Evolutionary conservation across 2,888 invertebrate genomes (phyloP).

Genomic region (Lottia gigantea): DNA sequence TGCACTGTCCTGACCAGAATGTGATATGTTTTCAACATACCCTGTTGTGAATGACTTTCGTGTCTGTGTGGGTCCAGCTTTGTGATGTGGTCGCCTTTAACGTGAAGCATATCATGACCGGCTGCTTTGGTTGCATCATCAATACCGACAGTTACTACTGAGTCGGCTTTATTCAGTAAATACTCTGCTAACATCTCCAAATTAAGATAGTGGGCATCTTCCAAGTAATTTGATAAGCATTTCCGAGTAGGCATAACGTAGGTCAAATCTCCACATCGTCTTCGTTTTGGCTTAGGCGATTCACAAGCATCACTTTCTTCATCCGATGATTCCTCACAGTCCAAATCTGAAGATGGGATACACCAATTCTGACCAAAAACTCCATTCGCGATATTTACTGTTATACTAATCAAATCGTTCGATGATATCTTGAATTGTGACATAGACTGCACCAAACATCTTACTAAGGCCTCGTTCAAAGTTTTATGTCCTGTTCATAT

Average conservation of each 20-base stretch:
- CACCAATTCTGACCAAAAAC: conserved; percentile 9
- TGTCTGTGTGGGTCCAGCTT: neutral
- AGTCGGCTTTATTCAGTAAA: neutral
- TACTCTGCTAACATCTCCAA: neutral
- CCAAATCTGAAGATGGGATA: neutral
- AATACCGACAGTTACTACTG: neutral
- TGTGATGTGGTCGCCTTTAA: neutral
- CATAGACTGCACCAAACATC: neutral
- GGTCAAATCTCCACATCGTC: conserved; percentile 1
- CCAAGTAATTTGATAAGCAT: neutral
- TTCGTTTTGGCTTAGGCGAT: neutral
- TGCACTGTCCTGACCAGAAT: neutral
- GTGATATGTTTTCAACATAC: conserved; percentile 1
- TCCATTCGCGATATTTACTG: neutral
- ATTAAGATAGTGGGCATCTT: neutral
- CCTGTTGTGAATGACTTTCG: neutral
- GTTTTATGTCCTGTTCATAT: neutral
- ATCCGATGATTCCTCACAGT: neutral
- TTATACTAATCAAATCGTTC: neutral
- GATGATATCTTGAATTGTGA: neutral
- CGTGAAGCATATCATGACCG: neutral
- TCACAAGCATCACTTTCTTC: neutral
- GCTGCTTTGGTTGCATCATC: conserved; percentile 2
- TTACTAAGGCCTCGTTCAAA: neutral
- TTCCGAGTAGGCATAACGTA: conserved; percentile 8